Evolutionary conservation across 2,888 invertebrate species (phyloP), one percentile per base, ranked within the genome.

Genomic region (Lymantria monacha): DNA sequence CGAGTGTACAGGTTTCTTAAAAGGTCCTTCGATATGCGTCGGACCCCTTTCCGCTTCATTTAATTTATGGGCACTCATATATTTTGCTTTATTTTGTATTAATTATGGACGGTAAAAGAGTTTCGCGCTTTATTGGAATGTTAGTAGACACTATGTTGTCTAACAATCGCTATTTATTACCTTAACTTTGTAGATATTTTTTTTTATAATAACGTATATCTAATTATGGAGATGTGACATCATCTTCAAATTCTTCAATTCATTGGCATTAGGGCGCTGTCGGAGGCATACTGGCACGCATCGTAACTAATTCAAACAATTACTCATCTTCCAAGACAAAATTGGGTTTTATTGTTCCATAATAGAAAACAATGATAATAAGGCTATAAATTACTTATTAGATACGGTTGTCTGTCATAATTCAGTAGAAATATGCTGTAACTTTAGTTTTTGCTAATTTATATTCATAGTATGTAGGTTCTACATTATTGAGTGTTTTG

Each of bases 1-100:
- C 74, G 79, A 84, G 79, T 87, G 90, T 87, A 86, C 88, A 88
- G 87, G 87, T 89, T 85, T 87, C 87, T 88, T 87, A 87, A 88
- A 90, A 89, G 88, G 88, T 83, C 83, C 81, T 70, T 78, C 87
- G 87, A 87, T 88, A 87, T 85, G 84, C 85, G 83, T 79, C 79
- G 81, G 83, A 79, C 79, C 86, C 83, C 22, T 90, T 90, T 91
- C 89, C 90, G 89, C 80, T 81, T 81, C 77, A 69, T 67, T 86
- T 89, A 88, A 91, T 90, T 89, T 89, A 91, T 88, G 85, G 84
- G 68, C 76, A 70, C 74, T 66, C 67, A 69, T 69, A 72, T 70
- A 54, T 81, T 82, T 84, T 83, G 63, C 73, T 87, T 86, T 81
- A 73, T 86, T 67, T 87, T 84, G 74, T 81, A 84, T 87, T 88